Base-by-base conservation (phyloP, 1,140 invertebrate species). In the Hermatobates lingyangjiaoensis region DNA sequence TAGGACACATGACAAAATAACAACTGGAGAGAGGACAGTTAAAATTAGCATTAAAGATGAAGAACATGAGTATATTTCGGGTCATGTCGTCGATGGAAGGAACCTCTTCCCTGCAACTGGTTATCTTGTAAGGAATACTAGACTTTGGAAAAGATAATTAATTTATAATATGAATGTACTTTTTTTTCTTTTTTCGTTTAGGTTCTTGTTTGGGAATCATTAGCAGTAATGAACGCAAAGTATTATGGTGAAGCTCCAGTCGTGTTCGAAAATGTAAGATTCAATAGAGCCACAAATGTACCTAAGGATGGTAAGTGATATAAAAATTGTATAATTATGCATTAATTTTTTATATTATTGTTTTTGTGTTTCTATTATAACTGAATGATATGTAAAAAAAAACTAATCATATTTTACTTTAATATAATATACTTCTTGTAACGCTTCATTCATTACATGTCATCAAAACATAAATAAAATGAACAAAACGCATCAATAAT, bases 21-120 rank as follows among this genome's bases (percentile, higher is more conserved):
- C 21, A 1, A 42, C 46, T 24, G 51, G 51, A 10, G 51, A 53
- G 48, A 40, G 46, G 42, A 38, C 27, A 45, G 24, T 53, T 4
- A 15, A 20, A 2, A 25, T 48, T 20, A 26, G 23, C 12, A 25
- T 48, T 12, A 3, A 47, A 48, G 51, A 53, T 21, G 45, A 48
- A 20, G 45, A 53, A 48, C 18, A 40, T 1, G 48, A 50, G 21
- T 95, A 76, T 62, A 76, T 88, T 64, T 65, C 68, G 23, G 90
- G 87, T 1, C 91, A 97, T 64, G 72, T 82, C 3, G 85, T 96
- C 57, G 89, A 96, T 67, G 81, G 81, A 63, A 76, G 89, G 58
- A 82, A 86, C 56, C 62, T 95, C 0, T 82, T 87, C 54, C 92
- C 92, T 2, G 90, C 89, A 0, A 92, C 90, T 10, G 88, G 87